These are phyloP conservation scores for Myripristis jacobus DNA, from an alignment of 2,797 vertebrate species.

Conservation along the genomic window DNA sequence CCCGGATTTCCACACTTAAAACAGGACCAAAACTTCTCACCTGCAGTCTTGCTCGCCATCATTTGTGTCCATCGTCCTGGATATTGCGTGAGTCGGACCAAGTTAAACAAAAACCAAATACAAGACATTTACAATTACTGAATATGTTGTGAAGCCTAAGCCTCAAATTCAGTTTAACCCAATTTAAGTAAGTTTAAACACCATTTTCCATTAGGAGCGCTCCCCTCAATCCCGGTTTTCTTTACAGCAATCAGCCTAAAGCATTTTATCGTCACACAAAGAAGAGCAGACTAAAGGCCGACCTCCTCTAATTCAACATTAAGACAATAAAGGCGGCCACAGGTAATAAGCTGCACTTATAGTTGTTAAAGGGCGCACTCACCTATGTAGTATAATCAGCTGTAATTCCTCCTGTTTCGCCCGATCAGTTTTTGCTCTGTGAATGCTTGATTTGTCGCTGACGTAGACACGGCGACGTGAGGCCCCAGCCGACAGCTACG, in stretches of 20 bases:
- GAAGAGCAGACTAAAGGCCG: neutral
- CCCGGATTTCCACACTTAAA: no score
- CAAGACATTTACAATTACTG: conserved; percentile 1
- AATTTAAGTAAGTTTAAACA: neutral
- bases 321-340: no score
- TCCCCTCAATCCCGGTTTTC: neutral
- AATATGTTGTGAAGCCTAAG: no score
- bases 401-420: neutral
- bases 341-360: no score
- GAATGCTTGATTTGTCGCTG: neutral
- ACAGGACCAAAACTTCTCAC: conserved; percentile 52
- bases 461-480: neutral
- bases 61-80: conserved; percentile 68
- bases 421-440: conserved; percentile 5
- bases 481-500: neutral
- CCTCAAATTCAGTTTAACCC: neutral
- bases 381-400: neutral
- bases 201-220: neutral
- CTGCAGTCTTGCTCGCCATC: conserved; percentile 45
- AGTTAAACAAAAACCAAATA: neutral
- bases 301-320: neutral
- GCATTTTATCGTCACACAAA: neutral
- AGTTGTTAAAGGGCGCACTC: neutral
- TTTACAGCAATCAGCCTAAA: neutral
- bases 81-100: neutral